Conservation (phyloP, 1,140 invertebrate species). For the Aphaenogaster ashmeadi region DNA sequence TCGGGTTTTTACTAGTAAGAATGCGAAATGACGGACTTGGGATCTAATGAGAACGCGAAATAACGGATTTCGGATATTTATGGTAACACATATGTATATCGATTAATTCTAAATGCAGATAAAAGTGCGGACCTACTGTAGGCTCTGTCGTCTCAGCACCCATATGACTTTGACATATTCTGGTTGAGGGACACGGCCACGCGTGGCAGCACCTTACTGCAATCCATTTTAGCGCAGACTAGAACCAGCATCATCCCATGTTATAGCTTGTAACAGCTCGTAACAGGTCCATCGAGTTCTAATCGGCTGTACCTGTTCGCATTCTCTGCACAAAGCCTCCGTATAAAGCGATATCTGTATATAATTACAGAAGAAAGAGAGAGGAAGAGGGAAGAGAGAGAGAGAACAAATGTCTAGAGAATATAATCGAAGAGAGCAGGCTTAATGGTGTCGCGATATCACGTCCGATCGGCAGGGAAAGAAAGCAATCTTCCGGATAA, state of each 20-base stretch:
- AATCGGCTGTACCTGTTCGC: not conserved
- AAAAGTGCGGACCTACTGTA: not conserved
- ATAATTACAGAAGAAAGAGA: not conserved
- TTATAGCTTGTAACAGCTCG: not conserved
- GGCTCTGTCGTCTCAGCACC: conserved; percentile 3
- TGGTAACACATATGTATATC: not conserved
- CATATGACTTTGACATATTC: conserved; percentile 45
- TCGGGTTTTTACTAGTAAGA: no score
- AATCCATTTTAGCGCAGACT: conserved; percentile 20
- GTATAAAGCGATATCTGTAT: not conserved
- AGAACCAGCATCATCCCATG: conserved; percentile 16
- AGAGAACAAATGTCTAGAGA: not conserved
- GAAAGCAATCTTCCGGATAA: conserved; percentile 34
- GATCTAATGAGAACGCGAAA: no score
- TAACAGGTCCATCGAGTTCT: not conserved
- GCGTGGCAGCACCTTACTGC: conserved; percentile 39
- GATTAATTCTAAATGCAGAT: conserved; percentile 16
- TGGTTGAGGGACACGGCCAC: conserved; percentile 9
- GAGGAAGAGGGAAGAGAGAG: not conserved
- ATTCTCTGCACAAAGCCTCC: not conserved
- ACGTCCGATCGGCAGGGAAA: not conserved
- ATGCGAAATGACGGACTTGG: no score
- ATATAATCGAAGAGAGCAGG: not conserved
- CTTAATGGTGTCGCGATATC: not conserved
- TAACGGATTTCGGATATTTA: no score